Evolutionary conservation across 2,888 invertebrate genomes (phyloP), one percentile per base, ranked within the genome.

Genomic region (Eupithecia pulchellata): DNA sequence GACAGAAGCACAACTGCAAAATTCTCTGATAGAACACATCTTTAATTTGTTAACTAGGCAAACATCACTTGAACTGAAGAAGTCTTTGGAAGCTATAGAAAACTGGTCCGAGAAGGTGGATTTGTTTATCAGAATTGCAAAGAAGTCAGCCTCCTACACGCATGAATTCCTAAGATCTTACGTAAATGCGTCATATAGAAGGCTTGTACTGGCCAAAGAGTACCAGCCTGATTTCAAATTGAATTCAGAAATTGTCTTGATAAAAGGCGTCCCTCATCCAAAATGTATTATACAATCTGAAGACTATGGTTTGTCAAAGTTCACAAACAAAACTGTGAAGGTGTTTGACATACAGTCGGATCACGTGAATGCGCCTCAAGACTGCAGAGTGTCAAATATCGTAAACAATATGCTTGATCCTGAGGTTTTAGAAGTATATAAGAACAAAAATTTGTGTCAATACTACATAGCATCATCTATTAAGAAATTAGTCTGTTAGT

Each of bases 301-400:
- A 36, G 85, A 86, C 65, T 85, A 85, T 62, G 78, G 79, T 29
- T 65, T 86, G 5, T 80, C 82, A 0, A 77, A 79, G 47, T 84
- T 82, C 42, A 77, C 80, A 0, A 79, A 69, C 0, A 72, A 82
- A 62, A 78, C 81, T 3, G 78, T 86, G 0, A 75, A 75, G 62
- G 77, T 85, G 0, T 81, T 77, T 20, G 39, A 83, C 29, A 68
- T 85, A 14, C 67, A 78, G 29, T 75, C 80, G 4, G 82, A 83
- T 36, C 82, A 84, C 65, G 76, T 74, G 0, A 66, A 74, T 30
- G 80, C 81, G 17, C 77, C 78, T 1, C 57, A 77, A 36, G 83
- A 85, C 52, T 73, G 75, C 27, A 77, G 79, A 64, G 78, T 84
- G 4, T 74, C 83, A 0, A 83, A 83, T 58, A 80, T 82, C 20